phyloP scores from a whole-genome alignment of 2,797 vertebrate genomes.

The Megaceryle alcyon region DNA sequence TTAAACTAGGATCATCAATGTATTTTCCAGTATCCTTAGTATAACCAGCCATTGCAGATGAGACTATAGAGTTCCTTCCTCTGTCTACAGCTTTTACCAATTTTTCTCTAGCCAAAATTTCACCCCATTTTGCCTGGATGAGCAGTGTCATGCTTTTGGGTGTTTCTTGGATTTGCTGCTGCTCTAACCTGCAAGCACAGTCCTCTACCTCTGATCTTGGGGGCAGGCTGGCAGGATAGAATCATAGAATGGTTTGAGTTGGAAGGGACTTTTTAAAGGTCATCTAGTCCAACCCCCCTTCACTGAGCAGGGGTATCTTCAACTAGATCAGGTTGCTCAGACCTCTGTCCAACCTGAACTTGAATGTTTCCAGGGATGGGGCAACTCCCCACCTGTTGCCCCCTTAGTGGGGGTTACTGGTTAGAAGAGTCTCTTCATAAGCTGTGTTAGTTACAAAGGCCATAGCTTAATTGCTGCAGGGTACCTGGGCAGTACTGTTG shows the following conservation, averaged over 20 bases:
- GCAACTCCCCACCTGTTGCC: background rate
- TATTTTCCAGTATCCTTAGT: background rate
- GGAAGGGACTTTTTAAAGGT: background rate
- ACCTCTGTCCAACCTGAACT: background rate
- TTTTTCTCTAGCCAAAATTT: background rate
- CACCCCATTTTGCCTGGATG: background rate
- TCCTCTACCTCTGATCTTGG: background rate
- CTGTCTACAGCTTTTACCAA: background rate
- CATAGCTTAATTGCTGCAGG: background rate
- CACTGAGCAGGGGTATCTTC: background rate
- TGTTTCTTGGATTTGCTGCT: background rate
- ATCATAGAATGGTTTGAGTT: background rate
- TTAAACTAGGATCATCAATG: background rate
- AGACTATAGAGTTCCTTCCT: background rate
- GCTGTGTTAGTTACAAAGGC: background rate
- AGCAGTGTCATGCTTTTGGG: background rate
- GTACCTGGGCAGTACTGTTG: background rate
- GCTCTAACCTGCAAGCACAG: background rate
- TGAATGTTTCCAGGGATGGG: background rate
- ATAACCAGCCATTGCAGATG: background rate
- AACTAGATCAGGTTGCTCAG: background rate
- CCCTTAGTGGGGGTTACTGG: background rate
- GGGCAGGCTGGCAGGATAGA: background rate
- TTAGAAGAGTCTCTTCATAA: background rate
- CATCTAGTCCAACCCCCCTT: rapidly evolving